Base-by-base conservation (phyloP, 2,888 invertebrate genomes). In the Hydriomena furcata region DNA sequence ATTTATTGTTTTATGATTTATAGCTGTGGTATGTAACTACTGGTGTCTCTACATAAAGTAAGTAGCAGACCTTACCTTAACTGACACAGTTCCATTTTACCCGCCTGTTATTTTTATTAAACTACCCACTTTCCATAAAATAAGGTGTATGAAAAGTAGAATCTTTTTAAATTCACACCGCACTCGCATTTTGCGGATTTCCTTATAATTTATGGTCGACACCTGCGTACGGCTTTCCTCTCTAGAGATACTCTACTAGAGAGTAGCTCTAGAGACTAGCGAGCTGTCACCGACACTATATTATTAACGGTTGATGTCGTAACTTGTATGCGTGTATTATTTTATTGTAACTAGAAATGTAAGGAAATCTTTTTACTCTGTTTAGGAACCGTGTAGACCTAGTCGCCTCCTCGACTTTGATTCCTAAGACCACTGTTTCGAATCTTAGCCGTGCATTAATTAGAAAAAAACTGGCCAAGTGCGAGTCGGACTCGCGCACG, bases 171-270 rank as follows among this genome's bases (percentile, higher is more conserved):
- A 52, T 51, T 41, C 45, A 31, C 36, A 36, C 45, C 45, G 25
- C 50, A 53, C 46, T 34, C 41, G 36, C 23, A 23, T 41, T 30
- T 38, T 28, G 40, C 41, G 41, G 52, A 34, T 46, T 27, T 43
- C 20, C 12, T 12, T 35, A 28, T 76, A 76, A 80, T 79, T 77
- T 79, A 80, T 73, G 45, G 61, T 56, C 55, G 63, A 69, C 80
- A 81, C 82, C 82, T 81, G 81, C 75, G 70, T 65, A 61, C 63
- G 61, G 64, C 72, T 72, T 77, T 70, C 67, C 64, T 62, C 55
- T 49, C 47, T 30, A 24, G 44, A 36, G 35, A 31, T 63, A 20
- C 44, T 34, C 17, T n/a, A n/a, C n/a, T 27, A 27, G 34, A 35
- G 49, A 37, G 42, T 7, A 12, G 28, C 47, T 40, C 34, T 27